These are phyloP conservation scores for Diplolepis rosae DNA, from an alignment of 2,888 invertebrate species.

Conservation along the genomic window DNA sequence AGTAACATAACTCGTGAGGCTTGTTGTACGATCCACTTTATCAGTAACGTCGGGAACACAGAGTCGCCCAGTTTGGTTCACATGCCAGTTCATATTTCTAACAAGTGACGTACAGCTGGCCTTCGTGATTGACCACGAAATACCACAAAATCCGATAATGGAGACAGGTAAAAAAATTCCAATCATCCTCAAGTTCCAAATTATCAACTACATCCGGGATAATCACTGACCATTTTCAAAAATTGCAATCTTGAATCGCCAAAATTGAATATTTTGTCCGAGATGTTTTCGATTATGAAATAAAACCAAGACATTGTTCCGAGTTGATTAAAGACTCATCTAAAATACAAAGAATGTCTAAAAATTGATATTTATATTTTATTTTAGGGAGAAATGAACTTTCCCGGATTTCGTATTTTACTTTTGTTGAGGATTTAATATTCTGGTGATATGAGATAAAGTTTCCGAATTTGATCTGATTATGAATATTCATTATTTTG, in stretches of 20 bases:
- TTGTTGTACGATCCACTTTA: conserved; percentile 18
- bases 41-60: conserved; percentile 16
- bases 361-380: too few species aligned
- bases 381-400: too few species aligned
- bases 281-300: too few species aligned
- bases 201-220: background rate
- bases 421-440: too few species aligned
- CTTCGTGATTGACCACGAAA: background rate
- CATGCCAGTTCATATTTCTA: conserved; percentile 23
- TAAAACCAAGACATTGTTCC: too few species aligned
- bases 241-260: background rate
- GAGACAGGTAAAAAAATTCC: background rate
- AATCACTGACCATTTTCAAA: background rate
- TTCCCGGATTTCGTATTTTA: too few species aligned
- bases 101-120: conserved; percentile 7
- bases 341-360: too few species aligned
- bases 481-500: too few species aligned
- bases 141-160: background rate
- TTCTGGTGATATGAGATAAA: too few species aligned
- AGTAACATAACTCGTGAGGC: background rate
- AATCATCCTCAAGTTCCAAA: background rate
- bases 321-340: too few species aligned
- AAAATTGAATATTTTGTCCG: background rate
- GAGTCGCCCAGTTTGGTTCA: conserved; percentile 11
- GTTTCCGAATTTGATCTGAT: too few species aligned